Base-by-base conservation (phyloP, 1,140 invertebrate genomes). In the Solenopsis fugax region DNA sequence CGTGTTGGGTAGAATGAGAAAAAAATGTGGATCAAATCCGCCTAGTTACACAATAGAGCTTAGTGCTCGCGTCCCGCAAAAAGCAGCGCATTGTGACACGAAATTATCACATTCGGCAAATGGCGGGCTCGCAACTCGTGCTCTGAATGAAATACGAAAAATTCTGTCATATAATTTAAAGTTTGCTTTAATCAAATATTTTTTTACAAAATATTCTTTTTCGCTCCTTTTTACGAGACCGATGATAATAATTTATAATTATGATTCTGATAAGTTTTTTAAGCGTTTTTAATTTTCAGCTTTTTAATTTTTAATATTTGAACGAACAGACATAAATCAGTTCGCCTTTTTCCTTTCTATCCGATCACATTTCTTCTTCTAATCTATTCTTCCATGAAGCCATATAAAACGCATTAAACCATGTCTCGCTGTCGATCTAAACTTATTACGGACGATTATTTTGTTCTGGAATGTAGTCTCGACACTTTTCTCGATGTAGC, bases 1-100 rank as follows among this genome's bases (percentile, higher is more conserved):
- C 5, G n/a, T 24, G 37, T 72, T 64, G 37, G 0, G 34, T 5
- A n/a, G 62, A 50, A 84, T 6, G 54, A 69, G 76, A 81, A 86
- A 81, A 86, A 78, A 78, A 69, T 78, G 64, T 78, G 76, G 41
- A 86, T 86, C 76, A 80, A 69, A 86, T 86, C 84, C 58, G 50
- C 6, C 76, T 80, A 78, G 50, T 85, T 78, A 37, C 18, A 75
- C 80, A 75, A 84, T 84, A 13, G 67, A 48, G 4, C n/a, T 60
- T 29, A 84, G 73, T 62, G 29, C 67, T 60, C n/a, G 54, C 54
- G 80, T 60, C 12, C 41, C 52, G 45, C 21, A 82, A 72, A 81
- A 82, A 72, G 54, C 16, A n/a, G 41, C 16, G 9, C 69, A 48
- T 75, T 73, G 58, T 50, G 69, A 73, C 69, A 54, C 41, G 41